A percentile compares a stretch with the other conserved stretches of the same genome.
These are phyloP conservation scores for Eristalis intricaria DNA, from an alignment of 2,888 invertebrate species.

Conservation along the genomic window DNA sequence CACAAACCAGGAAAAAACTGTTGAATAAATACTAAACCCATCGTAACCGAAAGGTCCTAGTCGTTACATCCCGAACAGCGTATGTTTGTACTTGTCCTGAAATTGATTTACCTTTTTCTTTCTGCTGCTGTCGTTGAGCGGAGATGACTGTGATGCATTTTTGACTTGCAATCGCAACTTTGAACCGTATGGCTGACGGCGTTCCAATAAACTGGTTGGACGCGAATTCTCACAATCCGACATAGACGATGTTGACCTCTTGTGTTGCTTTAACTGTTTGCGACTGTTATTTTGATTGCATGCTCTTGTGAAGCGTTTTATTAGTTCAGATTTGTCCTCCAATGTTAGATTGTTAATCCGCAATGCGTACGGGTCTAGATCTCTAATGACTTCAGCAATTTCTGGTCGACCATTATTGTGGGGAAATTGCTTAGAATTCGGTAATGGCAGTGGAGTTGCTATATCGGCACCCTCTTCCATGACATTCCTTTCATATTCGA, in stretches of 20 bases:
- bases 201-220: slow-evolving; percentile 74
- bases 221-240: slow-evolving; percentile 34
- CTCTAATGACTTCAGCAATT: slow-evolving; percentile 78
- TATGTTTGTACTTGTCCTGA: no score
- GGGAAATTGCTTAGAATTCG: slow-evolving; percentile 59
- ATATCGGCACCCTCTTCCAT: slow-evolving; percentile 82
- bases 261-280: slow-evolving; percentile 32
- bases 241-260: slow-evolving; percentile 12
- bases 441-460: slow-evolving; percentile 77
- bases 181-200: slow-evolving; percentile 76
- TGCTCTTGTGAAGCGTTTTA: slow-evolving; percentile 64
- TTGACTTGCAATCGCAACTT: slow-evolving; percentile 76
- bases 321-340: slow-evolving; percentile 74
- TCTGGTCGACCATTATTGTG: slow-evolving; percentile 77
- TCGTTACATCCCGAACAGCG: no score
- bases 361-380: slow-evolving; percentile 77
- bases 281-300: slow-evolving; percentile 41
- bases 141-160: slow-evolving; percentile 14
- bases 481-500: slow-evolving; percentile 78
- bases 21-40: no score
- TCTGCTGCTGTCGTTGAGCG: neutral
- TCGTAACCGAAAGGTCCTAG: no score
- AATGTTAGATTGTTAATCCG: slow-evolving; percentile 77
- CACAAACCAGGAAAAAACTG: no score
- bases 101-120: slow-evolving; percentile 31